Evolutionary conservation across 2,797 vertebrate genomes (phyloP), one percentile per base, ranked within the genome.

Genomic region (Poliocrania exsul): DNA sequence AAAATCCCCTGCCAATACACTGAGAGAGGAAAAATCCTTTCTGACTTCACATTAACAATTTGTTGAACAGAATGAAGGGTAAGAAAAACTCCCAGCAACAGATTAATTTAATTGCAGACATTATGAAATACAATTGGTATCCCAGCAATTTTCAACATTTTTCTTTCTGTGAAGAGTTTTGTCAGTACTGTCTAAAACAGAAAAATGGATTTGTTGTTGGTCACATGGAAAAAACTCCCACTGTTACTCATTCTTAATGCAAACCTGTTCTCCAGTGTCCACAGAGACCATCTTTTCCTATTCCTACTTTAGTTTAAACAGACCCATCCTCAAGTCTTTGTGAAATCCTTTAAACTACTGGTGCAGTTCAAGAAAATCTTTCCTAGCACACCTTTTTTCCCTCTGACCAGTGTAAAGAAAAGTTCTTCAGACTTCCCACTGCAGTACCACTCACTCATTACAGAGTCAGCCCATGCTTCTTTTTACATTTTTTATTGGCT

Each of bases 121-220:
- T 96, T 95, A 94, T 44, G 40, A 95, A 93, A 95, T 64, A 81
- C 65, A 72, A 33, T 21, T 86, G 93, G 87, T 90, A 94, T 91
- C 84, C 70, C 87, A 94, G 87, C 12, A 83, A 93, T 94, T 81
- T 78, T 53, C 37, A 86, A 61, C 38, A 60, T 75, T 91, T 91
- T 89, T 94, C 40, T 85, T 81, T 54, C 51, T 71, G 49, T 87
- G 75, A 80, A 37, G 44, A 72, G 13, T 85, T 95, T 87, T 86
- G 44, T 75, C 89, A 84, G 72, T 60, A 88, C 33, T 5, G 11
- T 60, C 65, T 90, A 69, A 92, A 92, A 3, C 33, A 86, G 65
- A 93, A 85, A 94, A 94, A 81, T 62, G 8, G 19, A 75, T 66
- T 71, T 93, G 6, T 44, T 89, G 28, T 19, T 79, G 54, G 35